phyloP scores from a whole-genome alignment of 2,113 vertebrate species.

The Lophotis ruficrista region DNA sequence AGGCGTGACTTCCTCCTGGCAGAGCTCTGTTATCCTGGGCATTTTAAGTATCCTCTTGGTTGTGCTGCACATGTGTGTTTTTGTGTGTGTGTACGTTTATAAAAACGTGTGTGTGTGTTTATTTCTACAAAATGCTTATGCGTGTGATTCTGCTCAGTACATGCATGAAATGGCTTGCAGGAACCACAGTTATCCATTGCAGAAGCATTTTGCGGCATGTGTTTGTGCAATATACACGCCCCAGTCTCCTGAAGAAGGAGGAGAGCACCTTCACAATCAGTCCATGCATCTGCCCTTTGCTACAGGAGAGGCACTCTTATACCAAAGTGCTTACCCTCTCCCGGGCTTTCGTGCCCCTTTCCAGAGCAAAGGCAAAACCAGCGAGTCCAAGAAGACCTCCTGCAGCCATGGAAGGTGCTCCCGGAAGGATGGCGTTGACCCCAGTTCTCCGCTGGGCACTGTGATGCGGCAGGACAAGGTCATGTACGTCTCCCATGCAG shows the following conservation, averaged over 20 bases:
- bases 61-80: not conserved
- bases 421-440: conserved; percentile 58
- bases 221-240: not conserved
- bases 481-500: conserved; percentile 42
- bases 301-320: conserved; percentile 84
- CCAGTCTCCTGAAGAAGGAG: conserved; percentile 76
- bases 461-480: conserved; percentile 77
- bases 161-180: not conserved
- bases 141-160: not conserved
- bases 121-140: not conserved
- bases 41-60: not conserved
- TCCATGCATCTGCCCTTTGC: conserved; percentile 83
- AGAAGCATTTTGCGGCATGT: not conserved
- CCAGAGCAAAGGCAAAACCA: conserved; percentile 62
- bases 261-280: conserved; percentile 81
- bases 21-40: not conserved
- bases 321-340: conserved; percentile 74
- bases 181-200: not conserved
- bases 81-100: not conserved
- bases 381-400: conserved; percentile 68
- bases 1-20: not conserved
- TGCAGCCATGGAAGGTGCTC: not conserved
- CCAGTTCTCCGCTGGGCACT: conserved; percentile 71
- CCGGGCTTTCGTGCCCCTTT: conserved; percentile 24
- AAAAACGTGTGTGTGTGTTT: not conserved